Evolutionary conservation across 1,140 invertebrate genomes (phyloP), one percentile per base, ranked within the genome.

Genomic region (Hormaphis cornu): DNA sequence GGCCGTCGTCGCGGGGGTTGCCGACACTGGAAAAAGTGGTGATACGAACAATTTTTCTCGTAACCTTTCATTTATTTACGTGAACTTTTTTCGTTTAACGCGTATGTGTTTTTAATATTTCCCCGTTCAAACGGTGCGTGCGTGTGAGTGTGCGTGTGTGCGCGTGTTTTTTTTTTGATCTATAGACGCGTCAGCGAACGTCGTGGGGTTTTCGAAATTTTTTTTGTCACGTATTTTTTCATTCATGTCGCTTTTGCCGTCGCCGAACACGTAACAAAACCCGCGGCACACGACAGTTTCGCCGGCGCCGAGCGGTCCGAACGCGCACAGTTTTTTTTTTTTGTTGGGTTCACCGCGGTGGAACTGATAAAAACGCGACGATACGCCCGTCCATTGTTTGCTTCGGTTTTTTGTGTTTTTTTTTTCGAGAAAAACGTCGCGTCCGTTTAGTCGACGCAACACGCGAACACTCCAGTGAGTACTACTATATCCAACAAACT

Each of bases 11-110:
- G 3, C 12, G n/a, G 10, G 16, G 14, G 6, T 50, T 35, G 44
- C 18, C 44, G n/a, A 6, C 61, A 66, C 61, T 66, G 61, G 16
- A 14, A 66, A 66, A 66, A 48, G 44, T 66, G 61, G 61, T 66
- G 61, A 66, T 66, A 66, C 61, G 61, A 66, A 66, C 42, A 66
- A 42, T 66, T 66, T 66, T 58, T 63, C 50, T 30, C n/a, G n/a
- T 66, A 66, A 66, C 61, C 61, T 66, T 66, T 66, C 61, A 66
- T 66, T n/a, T 66, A 66, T 66, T 66, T 66, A 66, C 61, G 61
- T 66, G 61, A 66, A 66, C 61, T 66, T 66, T 66, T 46, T 66
- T 48, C 44, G 28, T 33, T 50, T 66, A 24, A 48, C 59, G 18
- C 48, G 33, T 20, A 63, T 33, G 46, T 63, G 37, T 61, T 44